Evolutionary conservation across 1,140 invertebrate species (phyloP).

Genomic region (Drosophila punjabiensis): DNA sequence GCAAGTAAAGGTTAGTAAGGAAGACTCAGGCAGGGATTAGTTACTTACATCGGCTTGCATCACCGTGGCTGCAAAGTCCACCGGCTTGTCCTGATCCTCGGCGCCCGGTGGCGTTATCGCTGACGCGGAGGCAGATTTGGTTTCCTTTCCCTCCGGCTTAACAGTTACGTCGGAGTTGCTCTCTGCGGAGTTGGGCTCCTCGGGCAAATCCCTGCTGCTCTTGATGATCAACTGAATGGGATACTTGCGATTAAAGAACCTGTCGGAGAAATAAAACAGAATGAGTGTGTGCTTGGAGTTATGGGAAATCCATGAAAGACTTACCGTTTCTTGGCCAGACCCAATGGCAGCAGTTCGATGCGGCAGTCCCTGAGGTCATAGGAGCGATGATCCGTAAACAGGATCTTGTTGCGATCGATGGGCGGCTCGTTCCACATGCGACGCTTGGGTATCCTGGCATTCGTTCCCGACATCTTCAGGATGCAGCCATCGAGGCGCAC

Average conservation of each 20-base stretch:
- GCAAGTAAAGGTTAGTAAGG: not conserved
- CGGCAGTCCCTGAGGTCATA: conserved; percentile 89
- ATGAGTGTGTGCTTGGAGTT: not conserved
- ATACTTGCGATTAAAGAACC: conserved; percentile 95
- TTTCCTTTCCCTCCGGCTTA: conserved; percentile 21
- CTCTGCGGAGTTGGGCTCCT: conserved; percentile 2
- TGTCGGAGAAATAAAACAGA: conserved; percentile 43
- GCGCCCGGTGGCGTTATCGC: conserved; percentile 35
- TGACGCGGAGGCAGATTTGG: not conserved
- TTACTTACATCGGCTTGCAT: conserved; percentile 71
- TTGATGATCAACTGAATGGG: conserved; percentile 90
- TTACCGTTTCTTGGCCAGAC: conserved; percentile 90
- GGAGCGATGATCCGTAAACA: conserved; percentile 90
- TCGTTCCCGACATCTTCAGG: conserved; percentile 91
- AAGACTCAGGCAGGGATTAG: no score
- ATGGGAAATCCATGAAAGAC: not conserved
- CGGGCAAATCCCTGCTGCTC: conserved; percentile 19
- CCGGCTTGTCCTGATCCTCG: conserved; percentile 46
- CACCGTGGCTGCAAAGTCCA: conserved; percentile 71
- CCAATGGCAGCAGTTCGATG: conserved; percentile 89
- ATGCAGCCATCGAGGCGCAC: conserved; percentile 91
- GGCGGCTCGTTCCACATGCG: conserved; percentile 93
- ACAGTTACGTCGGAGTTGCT: conserved; percentile 13
- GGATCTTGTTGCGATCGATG: conserved; percentile 86
- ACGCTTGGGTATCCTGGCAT: conserved; percentile 91